Base-by-base conservation (phyloP, 2,888 invertebrate genomes). In the Auanema freiburgensis region DNA sequence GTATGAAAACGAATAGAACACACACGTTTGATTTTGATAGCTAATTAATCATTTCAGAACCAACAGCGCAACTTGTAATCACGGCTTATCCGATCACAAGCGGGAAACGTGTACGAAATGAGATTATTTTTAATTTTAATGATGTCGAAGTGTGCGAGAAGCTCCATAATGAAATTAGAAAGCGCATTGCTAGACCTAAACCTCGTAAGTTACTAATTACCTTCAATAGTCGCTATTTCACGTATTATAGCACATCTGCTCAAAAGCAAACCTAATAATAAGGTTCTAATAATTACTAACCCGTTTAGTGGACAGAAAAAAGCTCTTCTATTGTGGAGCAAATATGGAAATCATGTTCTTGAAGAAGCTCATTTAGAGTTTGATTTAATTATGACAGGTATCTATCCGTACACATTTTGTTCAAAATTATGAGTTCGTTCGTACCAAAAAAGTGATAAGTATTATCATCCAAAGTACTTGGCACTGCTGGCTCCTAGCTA, bases 291-390 rank as follows among this genome's bases (percentile, higher is more conserved):
- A 18, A 55, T 76, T 8, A 52, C 67, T 42, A 76, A 76, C 54
- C 74, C 76, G 1, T 72, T 67, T 57, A 65, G 68, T 40, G 76
- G 76, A 4, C 65, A 69, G 54, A 67, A 72, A 42, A 55, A 57
- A 23, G 63, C 70, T 3, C 21, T 25, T 8, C 25, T 54, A 14
- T 12, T 69, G 24, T 68, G 65, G 65, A 41, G 57, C 3, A 46
- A 58, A 6, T 53, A 66, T 16, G 66, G 59, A 1, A 55, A 57
- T 24, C 12, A 25, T 24, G 59, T 66, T n/a, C 52, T 69, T 40
- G 33, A 58, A n/a, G 62, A 67, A 11, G 65, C 63, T 14, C 63
- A 57, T n/a, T 51, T 71, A 44, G 43, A 65, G 12, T 66, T 56
- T 16, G 69, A 67, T 16, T 41, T 75, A 1, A 33, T 57, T 12